Evolutionary conservation across 2,797 vertebrate genomes (phyloP), one percentile per base, ranked within the genome.

Genomic region (Scomberomorus guttatus): DNA sequence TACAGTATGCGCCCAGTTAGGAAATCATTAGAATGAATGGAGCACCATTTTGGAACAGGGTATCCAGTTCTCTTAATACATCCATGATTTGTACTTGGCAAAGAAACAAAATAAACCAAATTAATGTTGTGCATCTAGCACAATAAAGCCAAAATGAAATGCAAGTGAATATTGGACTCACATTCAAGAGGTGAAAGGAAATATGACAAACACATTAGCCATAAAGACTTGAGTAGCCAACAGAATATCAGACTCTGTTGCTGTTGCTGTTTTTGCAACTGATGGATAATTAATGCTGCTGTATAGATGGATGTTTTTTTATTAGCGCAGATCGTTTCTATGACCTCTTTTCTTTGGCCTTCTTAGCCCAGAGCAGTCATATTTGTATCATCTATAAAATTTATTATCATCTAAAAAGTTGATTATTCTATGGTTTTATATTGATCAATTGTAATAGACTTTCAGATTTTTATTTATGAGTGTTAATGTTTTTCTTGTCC

Each of bases 381-480:
- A 71, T 60, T 32, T 52, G n/a, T 52, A 14, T 80, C 27, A 72
- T 75, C 25, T 12, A 61, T 71, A 73, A 63, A 77, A 50, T 81
- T 61, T 54, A 60, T 48, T 32, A 27, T 34, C 39, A 29, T 18
- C 17, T 18, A 54, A 66, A 63, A 79, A 74, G 48, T 77, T 67
- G 75, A 54, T 73, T 63, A 5, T 51, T 64, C 57, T 51, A 27
- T 74, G 56, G 73, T 77, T 82, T 70, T 52, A 55, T 85, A 88
- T 82, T 66, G 78, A 90, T 68, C 3, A 22, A 17, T 60, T 79
- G 62, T 32, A 81, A 74, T 84, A 61, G 67, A 72, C 77, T 79
- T 79, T 71, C 37, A 69, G 15, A 50, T 86, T 87, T 80, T 87
- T 84, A 85, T 89, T 91, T 89, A 89, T 86, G 66, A 85, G 32